A percentile compares a stretch with the other conserved stretches of the same genome.
Evolutionary conservation across 2,888 invertebrate genomes (phyloP).

Genomic region (Cheilosia pagana): DNA sequence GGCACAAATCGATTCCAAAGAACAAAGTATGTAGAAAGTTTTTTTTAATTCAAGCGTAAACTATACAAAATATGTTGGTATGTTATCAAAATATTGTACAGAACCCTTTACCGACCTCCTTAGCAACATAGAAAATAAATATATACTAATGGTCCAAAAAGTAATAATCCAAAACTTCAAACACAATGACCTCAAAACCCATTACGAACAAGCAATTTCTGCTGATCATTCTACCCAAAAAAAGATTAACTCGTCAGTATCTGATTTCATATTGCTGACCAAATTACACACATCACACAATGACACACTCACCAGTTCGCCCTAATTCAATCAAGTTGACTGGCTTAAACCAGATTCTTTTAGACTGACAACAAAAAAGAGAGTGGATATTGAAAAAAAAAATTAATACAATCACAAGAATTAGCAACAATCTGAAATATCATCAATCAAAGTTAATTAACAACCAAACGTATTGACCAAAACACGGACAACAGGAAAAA

Average conservation of each 20-base stretch:
- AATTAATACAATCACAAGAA: slow-evolving; percentile 28
- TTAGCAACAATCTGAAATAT: slow-evolving; percentile 52
- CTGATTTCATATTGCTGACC: slow-evolving; percentile 15
- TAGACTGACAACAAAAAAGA: slow-evolving; percentile 13
- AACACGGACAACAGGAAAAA: too few relatives aligned
- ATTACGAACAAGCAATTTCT: slow-evolving; percentile 32
- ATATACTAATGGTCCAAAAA: too few relatives aligned
- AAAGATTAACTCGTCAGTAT: slow-evolving; percentile 20
- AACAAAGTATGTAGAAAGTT: too few relatives aligned
- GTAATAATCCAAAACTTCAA: background rate
- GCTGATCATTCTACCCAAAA: slow-evolving; percentile 22
- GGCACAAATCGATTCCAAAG: too few relatives aligned
- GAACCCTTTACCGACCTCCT: too few relatives aligned
- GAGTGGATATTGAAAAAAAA: background rate
- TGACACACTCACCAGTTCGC: slow-evolving; percentile 6
- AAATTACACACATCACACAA: background rate
- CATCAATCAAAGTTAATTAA: slow-evolving; percentile 67
- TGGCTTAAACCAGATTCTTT: slow-evolving; percentile 49
- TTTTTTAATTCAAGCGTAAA: too few relatives aligned
- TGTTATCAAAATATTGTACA: too few relatives aligned
- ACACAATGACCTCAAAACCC: slow-evolving; percentile 45
- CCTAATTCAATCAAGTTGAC: slow-evolving; percentile 47
- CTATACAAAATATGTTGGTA: too few relatives aligned
- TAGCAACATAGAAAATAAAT: too few relatives aligned
- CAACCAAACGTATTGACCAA: background rate